Conservation (phyloP, 1,140 invertebrate genomes). For the Chrysopa pallens region DNA sequence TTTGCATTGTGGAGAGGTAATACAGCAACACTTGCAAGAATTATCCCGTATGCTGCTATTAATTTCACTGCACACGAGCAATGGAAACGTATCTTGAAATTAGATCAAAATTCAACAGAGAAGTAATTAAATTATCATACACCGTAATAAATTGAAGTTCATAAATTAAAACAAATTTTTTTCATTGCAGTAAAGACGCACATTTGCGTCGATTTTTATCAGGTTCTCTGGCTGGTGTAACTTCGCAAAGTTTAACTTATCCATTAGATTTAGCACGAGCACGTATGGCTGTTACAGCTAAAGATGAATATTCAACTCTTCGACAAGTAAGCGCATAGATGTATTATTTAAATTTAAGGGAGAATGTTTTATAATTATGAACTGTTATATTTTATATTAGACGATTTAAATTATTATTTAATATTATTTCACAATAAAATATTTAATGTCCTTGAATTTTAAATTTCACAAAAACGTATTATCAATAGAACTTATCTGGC, state of each 20-base stretch:
- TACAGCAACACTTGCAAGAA: slow-evolving; percentile 91
- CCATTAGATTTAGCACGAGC: slow-evolving; percentile 91
- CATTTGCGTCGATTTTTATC: slow-evolving; percentile 50
- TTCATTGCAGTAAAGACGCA: neutral
- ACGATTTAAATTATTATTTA: too few species aligned
- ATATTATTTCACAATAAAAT: too few species aligned
- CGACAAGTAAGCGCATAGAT: slow-evolving; percentile 19
- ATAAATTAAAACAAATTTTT: neutral
- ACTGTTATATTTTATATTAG: too few species aligned
- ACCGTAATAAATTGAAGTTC: neutral
- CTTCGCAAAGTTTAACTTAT: slow-evolving; percentile 86
- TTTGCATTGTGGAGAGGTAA: slow-evolving; percentile 88
- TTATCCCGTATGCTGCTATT: slow-evolving; percentile 92
- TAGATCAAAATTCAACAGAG: neutral
- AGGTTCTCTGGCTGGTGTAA: slow-evolving; percentile 84
- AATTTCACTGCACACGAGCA: slow-evolving; percentile 96
- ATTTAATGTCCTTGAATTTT: too few species aligned
- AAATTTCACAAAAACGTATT: too few species aligned
- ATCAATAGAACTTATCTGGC: too few species aligned
- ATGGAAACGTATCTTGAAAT: slow-evolving; percentile 64
- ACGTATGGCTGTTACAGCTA: slow-evolving; percentile 89
- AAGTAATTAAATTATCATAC: too few species aligned
- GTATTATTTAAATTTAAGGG: too few species aligned
- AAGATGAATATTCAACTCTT: slow-evolving; percentile 43
- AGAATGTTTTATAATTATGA: too few species aligned